Evolutionary conservation across 1,140 invertebrate genomes (phyloP).

Genomic region (Formica exsecta): DNA sequence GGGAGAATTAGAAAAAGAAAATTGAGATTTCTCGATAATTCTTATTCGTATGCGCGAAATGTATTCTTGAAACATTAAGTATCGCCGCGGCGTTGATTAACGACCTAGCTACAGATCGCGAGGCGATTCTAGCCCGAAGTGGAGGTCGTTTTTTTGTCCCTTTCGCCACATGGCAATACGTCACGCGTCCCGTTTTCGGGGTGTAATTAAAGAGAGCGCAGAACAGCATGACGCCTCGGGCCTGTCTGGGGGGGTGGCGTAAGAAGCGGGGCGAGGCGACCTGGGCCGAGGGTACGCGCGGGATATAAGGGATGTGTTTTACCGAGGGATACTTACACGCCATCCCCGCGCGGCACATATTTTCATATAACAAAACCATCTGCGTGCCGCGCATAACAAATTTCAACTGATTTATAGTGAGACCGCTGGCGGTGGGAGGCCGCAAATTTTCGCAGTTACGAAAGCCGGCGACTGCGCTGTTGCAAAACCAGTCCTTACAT

Average conservation of each 20-base stretch:
- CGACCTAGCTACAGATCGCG: conserved; percentile 43
- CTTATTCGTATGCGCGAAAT: background rate
- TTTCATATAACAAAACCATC: conserved; percentile 88
- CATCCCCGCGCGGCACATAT: conserved; percentile 86
- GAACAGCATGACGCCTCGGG: conserved; percentile 85
- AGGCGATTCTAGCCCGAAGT: conserved; percentile 41
- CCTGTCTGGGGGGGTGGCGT: conserved; percentile 73
- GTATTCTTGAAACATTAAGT: conserved; percentile 9
- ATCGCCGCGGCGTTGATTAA: conserved; percentile 65
- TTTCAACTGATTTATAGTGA: conserved; percentile 87
- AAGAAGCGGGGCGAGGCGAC: conserved; percentile 78
- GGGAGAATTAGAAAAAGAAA: background rate
- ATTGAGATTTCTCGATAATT: background rate
- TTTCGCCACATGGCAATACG: conserved; percentile 80
- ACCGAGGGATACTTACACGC: conserved; percentile 85
- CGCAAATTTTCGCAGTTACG: conserved; percentile 77
- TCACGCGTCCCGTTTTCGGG: conserved; percentile 81
- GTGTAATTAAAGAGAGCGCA: conserved; percentile 86
- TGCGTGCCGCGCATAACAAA: conserved; percentile 87
- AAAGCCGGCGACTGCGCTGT: conserved; percentile 40
- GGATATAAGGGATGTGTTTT: conserved; percentile 86
- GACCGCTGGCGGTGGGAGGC: conserved; percentile 70
- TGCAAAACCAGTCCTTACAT: conserved; percentile 6
- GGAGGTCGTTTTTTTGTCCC: conserved; percentile 74
- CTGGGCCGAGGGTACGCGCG: conserved; percentile 73